Base-by-base conservation (phyloP, 2,888 invertebrate genomes). In the Caenorhabditis parvicauda region DNA sequence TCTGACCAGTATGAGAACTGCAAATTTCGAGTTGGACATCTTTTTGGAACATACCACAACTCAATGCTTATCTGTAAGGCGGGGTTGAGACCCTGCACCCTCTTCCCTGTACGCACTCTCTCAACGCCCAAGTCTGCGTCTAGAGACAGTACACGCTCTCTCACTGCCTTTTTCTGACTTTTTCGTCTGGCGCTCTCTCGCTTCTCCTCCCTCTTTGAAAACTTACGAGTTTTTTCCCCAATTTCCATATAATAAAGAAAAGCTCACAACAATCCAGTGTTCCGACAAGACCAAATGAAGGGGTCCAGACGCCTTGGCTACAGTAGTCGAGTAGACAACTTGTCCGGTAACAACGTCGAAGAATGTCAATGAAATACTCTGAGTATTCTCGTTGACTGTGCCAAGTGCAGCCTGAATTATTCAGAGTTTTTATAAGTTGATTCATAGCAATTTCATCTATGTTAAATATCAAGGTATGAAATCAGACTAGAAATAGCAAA, bases 201-300 rank as follows among this genome's bases (percentile, higher is more conserved):
- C n/a, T n/a, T n/a, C n/a, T n/a, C n/a, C n/a, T n/a, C n/a, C n/a
- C n/a, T n/a, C n/a, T n/a, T n/a, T n/a, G n/a, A n/a, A n/a, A n/a
- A n/a, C n/a, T n/a, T n/a, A n/a, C n/a, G n/a, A n/a, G n/a, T n/a
- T n/a, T n/a, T n/a, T n/a, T n/a, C n/a, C n/a, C n/a, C n/a, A n/a
- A n/a, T n/a, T n/a, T n/a, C 9, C 19, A 41, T 9, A 41, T 24
- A 24, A 27, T 29, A 21, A 24, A 21, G 12, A 37, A 29, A 38
- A 49, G 80, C 83, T 79, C 70, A 86, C 85, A 73, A 92, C 90
- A 44, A 95, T 83, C 90, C 93, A 94, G 85, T 99, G 93, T 84
- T 99, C 98, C 0, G 92, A 90, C 84, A 96, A 95, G 14, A 96
- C 89, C 47, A 92, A 85, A 79, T 90, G 89, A 19, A 94, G 86